Evolutionary conservation across 1,140 invertebrate genomes (phyloP), one percentile per base, ranked within the genome.

Genomic region (Tyrophagus putrescentiae): DNA sequence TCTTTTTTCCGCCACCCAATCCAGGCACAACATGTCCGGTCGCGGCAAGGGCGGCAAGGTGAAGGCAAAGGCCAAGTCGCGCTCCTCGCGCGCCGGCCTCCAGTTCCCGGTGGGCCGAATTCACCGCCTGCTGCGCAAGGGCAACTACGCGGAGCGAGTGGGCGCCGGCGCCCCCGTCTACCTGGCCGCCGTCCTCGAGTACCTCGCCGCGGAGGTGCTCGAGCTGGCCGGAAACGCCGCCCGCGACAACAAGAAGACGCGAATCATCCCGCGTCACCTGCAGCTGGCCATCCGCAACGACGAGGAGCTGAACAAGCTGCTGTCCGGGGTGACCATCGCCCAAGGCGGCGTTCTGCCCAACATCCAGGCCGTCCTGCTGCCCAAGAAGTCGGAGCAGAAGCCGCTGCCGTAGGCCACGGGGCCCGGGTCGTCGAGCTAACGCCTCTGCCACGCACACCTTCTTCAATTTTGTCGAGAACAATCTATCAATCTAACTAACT

Each of bases 271-370:
- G 0, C 76, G 86, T 50, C 86, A 92, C 69, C 74, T 90, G 1
- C 79, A 88, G 62, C 70, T 90, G 48, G 87, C 85, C 6, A 83
- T 91, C 21, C 76, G 83, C 34, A 88, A 87, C 71, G 87, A 92
- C 72, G 85, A 88, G 65, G 87, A 91, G 69, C 72, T 91, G 62
- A 84, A 84, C 68, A 82, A 80, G 69, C 75, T 90, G 52, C 70
- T 91, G 16, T 77, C 79, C 42, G 82, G 84, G 52, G 85, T 87
- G 0, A 87, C 84, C 3, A 87, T 90, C 64, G 82, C 85, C 11
- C 80, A 86, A 69, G 85, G 84, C 62, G 87, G 87, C 64, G 86
- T 89, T 1, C 66, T 89, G 36, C 87, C 85, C 3, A 80, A 82
- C 65, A 87, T 88, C 50, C 80, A 85, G 63, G 77, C 82, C 1